phyloP scores from a whole-genome alignment of 2,888 invertebrate genomes.

The Ariolimax columbianus region DNA sequence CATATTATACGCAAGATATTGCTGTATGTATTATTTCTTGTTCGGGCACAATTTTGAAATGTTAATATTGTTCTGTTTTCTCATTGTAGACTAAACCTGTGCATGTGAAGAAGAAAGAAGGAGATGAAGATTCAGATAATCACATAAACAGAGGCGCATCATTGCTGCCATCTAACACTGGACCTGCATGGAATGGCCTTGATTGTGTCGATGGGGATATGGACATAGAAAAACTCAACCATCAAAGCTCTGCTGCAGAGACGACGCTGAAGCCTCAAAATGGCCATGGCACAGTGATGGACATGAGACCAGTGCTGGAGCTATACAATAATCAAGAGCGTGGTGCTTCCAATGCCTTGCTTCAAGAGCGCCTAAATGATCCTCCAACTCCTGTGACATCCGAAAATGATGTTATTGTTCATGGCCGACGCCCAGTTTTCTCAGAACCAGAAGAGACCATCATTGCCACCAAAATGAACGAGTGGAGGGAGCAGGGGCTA shows the following conservation, averaged over 20 bases:
- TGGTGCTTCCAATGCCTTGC: background rate
- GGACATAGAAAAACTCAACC: background rate
- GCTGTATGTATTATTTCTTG: background rate
- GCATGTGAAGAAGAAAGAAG: conserved; percentile 49
- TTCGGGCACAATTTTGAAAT: background rate
- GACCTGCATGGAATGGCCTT: conserved; percentile 34
- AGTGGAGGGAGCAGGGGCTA: conserved; percentile 47
- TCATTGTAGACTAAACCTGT: conserved; percentile 44
- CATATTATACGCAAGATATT: too few species aligned
- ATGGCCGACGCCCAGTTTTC: conserved; percentile 47
- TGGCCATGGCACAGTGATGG: conserved; percentile 36
- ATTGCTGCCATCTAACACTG: background rate
- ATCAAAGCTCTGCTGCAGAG: background rate
- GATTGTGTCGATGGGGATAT: conserved; percentile 44
- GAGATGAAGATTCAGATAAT: background rate
- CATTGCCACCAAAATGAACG: conserved; percentile 39
- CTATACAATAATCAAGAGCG: conserved; percentile 15
- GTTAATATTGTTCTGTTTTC: conserved; percentile 3
- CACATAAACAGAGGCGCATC: background rate
- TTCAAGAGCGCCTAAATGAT: background rate
- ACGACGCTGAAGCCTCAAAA: background rate
- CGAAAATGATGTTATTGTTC: conserved; percentile 48
- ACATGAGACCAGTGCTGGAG: conserved; percentile 44
- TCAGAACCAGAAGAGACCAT: conserved; percentile 39
- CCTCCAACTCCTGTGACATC: conserved; percentile 17